Evolutionary conservation across 2,888 invertebrate species (phyloP).

Genomic region (Oxyteleia sp.): DNA sequence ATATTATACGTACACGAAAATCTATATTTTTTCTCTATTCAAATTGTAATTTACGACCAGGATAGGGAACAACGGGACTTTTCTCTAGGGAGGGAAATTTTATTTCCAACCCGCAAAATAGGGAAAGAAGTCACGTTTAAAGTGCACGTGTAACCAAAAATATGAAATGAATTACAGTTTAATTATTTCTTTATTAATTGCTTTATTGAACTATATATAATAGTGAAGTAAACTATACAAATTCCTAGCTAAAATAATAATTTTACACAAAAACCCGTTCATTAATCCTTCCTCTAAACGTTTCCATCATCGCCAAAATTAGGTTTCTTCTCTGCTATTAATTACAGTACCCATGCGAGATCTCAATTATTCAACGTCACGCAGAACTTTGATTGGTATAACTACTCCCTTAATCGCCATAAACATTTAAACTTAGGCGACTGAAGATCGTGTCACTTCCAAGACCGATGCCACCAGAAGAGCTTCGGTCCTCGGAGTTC

Average conservation of each 20-base stretch:
- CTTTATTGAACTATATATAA: too few relatives aligned
- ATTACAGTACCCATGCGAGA: slow-evolving; percentile 31
- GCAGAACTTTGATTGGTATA: slow-evolving; percentile 51
- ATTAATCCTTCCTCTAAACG: slow-evolving; percentile 1
- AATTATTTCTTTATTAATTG: too few relatives aligned
- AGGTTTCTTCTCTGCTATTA: slow-evolving; percentile 39
- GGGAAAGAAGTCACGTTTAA: too few relatives aligned
- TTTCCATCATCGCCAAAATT: slow-evolving; percentile 20
- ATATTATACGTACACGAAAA: too few relatives aligned
- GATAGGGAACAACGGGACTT: too few relatives aligned
- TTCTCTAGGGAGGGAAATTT: too few relatives aligned
- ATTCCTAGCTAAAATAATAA: not conserved
- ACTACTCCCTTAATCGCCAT: slow-evolving; percentile 48
- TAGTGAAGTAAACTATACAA: too few relatives aligned
- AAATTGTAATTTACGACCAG: too few relatives aligned
- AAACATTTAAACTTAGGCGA: slow-evolving; percentile 50
- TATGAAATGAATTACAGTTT: too few relatives aligned
- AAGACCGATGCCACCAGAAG: not conserved
- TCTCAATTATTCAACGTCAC: slow-evolving; percentile 48
- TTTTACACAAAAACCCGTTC: not conserved
- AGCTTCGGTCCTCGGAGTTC: slow-evolving; percentile 7
- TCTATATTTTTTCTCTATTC: too few relatives aligned
- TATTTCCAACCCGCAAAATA: too few relatives aligned
- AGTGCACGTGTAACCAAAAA: too few relatives aligned
- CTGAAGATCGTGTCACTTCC: slow-evolving; percentile 11